Conservation (phyloP, 2,113 vertebrate species). For the Tupaia chinensis region DNA sequence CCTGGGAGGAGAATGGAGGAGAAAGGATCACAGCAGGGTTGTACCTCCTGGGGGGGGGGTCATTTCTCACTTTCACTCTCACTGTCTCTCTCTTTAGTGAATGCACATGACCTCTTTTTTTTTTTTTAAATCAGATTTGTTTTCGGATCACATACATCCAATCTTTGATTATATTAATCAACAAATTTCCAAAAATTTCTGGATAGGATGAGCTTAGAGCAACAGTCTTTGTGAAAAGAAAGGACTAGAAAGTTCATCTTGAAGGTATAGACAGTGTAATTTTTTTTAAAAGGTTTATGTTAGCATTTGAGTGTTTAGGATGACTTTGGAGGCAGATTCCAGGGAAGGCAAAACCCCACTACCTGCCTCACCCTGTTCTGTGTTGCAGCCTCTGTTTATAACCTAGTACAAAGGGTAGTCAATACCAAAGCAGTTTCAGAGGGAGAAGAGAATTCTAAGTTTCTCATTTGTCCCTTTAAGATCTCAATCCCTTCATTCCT, state of each 20-base stretch:
- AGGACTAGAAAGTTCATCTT: background rate
- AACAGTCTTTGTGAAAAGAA: constrained; percentile 1
- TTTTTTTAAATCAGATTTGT: background rate
- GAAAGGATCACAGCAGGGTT: too few species aligned
- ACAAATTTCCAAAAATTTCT: background rate
- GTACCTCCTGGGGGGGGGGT: too few species aligned
- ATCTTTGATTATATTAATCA: background rate
- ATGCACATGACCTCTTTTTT: too few species aligned
- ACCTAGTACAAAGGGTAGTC: background rate
- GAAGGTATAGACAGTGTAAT: background rate
- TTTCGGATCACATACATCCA: background rate
- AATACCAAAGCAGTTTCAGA: background rate
- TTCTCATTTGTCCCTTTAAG: background rate
- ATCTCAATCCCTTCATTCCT: background rate
- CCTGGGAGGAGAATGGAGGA: too few species aligned
- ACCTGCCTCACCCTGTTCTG: too few species aligned
- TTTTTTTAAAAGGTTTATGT: background rate
- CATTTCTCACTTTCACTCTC: too few species aligned
- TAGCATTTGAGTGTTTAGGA: background rate
- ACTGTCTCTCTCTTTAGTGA: too few species aligned
- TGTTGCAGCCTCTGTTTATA: background rate
- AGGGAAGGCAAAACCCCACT: background rate
- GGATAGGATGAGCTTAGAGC: background rate
- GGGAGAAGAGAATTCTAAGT: background rate
- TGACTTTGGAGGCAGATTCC: background rate